Conservation (phyloP, 2,888 invertebrate species). For the Frankliniella intonsa region DNA sequence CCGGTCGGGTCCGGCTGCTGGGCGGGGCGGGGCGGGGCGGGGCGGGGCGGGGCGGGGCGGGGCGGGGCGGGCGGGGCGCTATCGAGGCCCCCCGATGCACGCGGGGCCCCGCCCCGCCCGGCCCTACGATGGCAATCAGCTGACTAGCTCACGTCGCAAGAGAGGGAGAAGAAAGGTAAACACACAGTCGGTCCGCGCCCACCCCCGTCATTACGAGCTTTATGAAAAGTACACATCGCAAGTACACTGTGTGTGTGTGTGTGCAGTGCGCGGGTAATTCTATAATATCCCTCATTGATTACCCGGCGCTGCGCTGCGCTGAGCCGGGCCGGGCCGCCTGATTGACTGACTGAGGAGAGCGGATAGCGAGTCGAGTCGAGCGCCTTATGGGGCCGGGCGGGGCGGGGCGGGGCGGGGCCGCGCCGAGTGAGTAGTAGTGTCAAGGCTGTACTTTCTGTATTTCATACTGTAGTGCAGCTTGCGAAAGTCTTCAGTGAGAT, state of each 20-base stretch:
- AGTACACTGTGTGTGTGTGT: background rate
- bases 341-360: too few species aligned
- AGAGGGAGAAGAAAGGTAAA: background rate
- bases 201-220: constrained; percentile 20
- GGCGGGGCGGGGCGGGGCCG: too few species aligned
- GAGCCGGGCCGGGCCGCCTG: background rate
- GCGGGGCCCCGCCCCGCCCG: background rate
- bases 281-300: constrained; percentile 20
- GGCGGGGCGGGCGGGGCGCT: background rate
- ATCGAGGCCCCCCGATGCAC: background rate
- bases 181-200: background rate
- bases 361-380: too few species aligned
- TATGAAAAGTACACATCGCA: constrained; percentile 20
- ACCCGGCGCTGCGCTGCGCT: background rate
- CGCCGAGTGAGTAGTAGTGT: too few species aligned
- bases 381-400: too few species aligned
- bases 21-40: background rate
- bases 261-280: constrained; percentile 12
- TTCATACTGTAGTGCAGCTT: too few species aligned
- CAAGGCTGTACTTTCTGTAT: too few species aligned
- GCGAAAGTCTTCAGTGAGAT: too few species aligned
- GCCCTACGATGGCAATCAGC: background rate
- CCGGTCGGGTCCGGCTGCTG: background rate
- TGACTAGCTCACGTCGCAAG: too few species aligned
- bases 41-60: background rate